A percentile compares a stretch with the other conserved stretches of the same genome.
Conservation (phyloP, 1,140 invertebrate species). For the Helicoverpa armigera region DNA sequence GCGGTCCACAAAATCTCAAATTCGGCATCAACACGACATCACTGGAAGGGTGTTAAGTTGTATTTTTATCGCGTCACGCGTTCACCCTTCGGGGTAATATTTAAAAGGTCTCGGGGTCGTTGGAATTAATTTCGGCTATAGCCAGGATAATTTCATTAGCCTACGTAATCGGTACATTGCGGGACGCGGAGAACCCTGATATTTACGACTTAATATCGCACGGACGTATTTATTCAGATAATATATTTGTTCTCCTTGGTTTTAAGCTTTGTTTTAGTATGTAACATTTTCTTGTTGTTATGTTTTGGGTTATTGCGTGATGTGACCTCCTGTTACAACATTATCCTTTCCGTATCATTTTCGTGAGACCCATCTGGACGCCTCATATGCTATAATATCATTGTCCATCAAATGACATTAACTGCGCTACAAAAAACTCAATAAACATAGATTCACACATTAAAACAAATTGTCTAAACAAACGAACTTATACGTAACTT, state of each 20-base stretch:
- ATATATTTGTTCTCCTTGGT: conserved; percentile 57
- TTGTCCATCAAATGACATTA: conserved; percentile 8
- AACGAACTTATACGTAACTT: conserved; percentile 9
- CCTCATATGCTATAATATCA: conserved; percentile 16
- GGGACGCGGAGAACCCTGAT: conserved; percentile 54
- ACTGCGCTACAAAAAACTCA: background rate
- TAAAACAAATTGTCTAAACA: conserved; percentile 11
- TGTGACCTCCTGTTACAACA: conserved; percentile 26
- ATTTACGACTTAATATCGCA: conserved; percentile 72
- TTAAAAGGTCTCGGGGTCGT: conserved; percentile 59
- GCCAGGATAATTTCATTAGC: conserved; percentile 73
- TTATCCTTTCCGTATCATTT: conserved; percentile 29
- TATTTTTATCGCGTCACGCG: conserved; percentile 56
- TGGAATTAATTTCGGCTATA: conserved; percentile 72
- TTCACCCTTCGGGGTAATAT: conserved; percentile 56
- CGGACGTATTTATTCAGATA: conserved; percentile 36
- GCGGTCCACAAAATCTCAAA: conserved; percentile 9
- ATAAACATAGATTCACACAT: background rate
- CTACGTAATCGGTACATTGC: conserved; percentile 50
- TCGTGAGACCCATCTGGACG: conserved; percentile 14
- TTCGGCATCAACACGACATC: conserved; percentile 28
- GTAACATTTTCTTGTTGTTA: background rate
- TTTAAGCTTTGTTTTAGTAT: conserved; percentile 1
- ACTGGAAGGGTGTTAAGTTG: conserved; percentile 28
- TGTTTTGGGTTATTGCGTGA: conserved; percentile 3